Evolutionary conservation across 2,113 vertebrate species (phyloP).

Genomic region (Tachycineta bicolor): DNA sequence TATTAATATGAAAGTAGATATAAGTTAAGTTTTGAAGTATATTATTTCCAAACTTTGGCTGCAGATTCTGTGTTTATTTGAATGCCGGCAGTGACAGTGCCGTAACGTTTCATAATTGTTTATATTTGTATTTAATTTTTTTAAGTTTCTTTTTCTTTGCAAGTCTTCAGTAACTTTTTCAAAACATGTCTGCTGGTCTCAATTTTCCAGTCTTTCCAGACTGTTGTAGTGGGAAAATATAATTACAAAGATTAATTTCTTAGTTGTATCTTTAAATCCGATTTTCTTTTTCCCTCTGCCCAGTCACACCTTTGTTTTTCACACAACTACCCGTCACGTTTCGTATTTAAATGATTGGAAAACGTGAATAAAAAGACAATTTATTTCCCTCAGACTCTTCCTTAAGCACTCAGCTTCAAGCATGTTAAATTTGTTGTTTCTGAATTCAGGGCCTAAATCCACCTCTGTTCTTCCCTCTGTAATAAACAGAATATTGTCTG

Average conservation of each 20-base stretch:
- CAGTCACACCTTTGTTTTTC: background rate
- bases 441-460: background rate
- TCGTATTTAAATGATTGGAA: background rate
- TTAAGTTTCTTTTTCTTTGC: fast-evolving
- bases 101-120: background rate
- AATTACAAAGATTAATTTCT: background rate
- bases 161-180: background rate
- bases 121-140: background rate
- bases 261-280: background rate
- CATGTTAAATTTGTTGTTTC: fast-evolving
- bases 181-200: fast-evolving
- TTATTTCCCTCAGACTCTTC: background rate
- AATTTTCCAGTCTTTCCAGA: background rate
- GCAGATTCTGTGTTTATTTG: fast-evolving
- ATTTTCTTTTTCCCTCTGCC: fast-evolving
- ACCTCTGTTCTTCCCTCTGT: fast-evolving
- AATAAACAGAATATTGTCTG: background rate
- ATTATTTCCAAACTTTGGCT: background rate
- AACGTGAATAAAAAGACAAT: background rate
- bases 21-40: background rate
- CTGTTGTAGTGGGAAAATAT: fast-evolving
- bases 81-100: fast-evolving
- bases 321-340: background rate
- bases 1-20: background rate
- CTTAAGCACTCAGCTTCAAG: background rate